Evolutionary conservation across 2,888 invertebrate genomes (phyloP), one percentile per base, ranked within the genome.

Genomic region (Sipha maydis): DNA sequence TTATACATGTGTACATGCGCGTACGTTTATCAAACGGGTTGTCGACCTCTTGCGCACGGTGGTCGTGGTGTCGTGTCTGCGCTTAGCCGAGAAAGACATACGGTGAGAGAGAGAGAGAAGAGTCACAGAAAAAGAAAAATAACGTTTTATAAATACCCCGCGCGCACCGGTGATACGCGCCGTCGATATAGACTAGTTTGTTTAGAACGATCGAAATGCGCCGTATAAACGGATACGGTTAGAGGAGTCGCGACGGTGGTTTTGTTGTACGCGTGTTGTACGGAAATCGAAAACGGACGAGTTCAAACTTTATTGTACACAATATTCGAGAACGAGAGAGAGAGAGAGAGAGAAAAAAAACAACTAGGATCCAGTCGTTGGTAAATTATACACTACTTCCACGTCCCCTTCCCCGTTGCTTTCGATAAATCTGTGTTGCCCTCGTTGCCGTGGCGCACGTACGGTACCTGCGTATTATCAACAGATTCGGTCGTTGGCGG

Each of bases 101-200:
- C 17, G 3, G 34, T 4, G n/a, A 38, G n/a, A 56, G 34, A 28
- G 25, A 3, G 25, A 34, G 25, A 56, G 34, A 75, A 73, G 34
- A 41, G 25, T 34, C 73, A n/a, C 34, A 9, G 3, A 48, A 73
- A 73, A 75, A 73, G 73, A 83, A 38, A 83, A 41, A 61, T 76
- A 84, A 79, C 86, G 38, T 71, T 79, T 79, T 86, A 86, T 80
- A 80, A 86, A 86, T 73, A 86, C 86, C 14, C 84, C n/a, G 61
- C 75, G 0, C 56, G 31, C 56, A 31, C 54, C 54, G 31, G 41
- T 48, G 21, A 11, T 21, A 9, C 34, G 78, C 71, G 7, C 56
- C 76, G 38, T 21, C 76, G 76, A 34, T 76, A 78, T 78, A 69
- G 78, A 86, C 85, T 79, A 86, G 79, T 79, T 79, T 79, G 41